Percentiles rank a stretch among this genome's conserved stretches.
These are phyloP conservation scores for Diarsia dahlii DNA, from an alignment of 2,888 invertebrate species.

Conservation along the genomic window DNA sequence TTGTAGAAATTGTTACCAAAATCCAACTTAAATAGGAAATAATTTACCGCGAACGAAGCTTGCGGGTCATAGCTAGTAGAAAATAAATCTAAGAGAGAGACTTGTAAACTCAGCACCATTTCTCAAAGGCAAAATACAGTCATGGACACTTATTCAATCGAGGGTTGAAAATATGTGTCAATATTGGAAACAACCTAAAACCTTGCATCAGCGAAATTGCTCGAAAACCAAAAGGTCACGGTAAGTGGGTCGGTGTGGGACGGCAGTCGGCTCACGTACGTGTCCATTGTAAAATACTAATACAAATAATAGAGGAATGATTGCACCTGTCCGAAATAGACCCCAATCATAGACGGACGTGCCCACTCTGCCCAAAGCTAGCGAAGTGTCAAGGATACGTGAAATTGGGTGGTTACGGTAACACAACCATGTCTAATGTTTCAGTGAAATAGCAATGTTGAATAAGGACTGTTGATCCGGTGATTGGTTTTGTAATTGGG, in stretches of 20 bases:
- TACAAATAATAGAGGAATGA: slow-evolving; percentile 75
- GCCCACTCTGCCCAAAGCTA: slow-evolving; percentile 62
- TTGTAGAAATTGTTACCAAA: too few species aligned
- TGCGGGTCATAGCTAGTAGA: too few species aligned
- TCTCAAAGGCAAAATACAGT: slow-evolving; percentile 5
- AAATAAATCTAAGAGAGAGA: too few species aligned
- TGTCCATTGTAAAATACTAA: slow-evolving; percentile 74
- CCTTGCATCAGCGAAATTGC: slow-evolving; percentile 73
- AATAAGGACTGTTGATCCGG: slow-evolving; percentile 40
- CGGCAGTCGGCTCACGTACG: slow-evolving; percentile 79
- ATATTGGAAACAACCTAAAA: slow-evolving; percentile 63
- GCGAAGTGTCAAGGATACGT: slow-evolving; percentile 78
- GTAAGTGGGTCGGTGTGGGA: slow-evolving; percentile 76
- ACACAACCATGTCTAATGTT: slow-evolving; percentile 40
- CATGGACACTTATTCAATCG: slow-evolving; percentile 45
- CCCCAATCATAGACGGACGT: slow-evolving; percentile 77
- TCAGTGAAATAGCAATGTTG: slow-evolving; percentile 43
- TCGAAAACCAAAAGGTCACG: slow-evolving; percentile 76
- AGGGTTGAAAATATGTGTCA: slow-evolving; percentile 64
- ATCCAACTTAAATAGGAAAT: too few species aligned
- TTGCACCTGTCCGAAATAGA: slow-evolving; percentile 77
- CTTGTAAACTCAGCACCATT: background rate
- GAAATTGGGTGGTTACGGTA: slow-evolving; percentile 68
- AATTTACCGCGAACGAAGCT: too few species aligned
- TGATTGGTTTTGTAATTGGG: slow-evolving; percentile 33